Base-by-base conservation (phyloP, 23 tunicate species). In the Phallusia fumigata region DNA sequence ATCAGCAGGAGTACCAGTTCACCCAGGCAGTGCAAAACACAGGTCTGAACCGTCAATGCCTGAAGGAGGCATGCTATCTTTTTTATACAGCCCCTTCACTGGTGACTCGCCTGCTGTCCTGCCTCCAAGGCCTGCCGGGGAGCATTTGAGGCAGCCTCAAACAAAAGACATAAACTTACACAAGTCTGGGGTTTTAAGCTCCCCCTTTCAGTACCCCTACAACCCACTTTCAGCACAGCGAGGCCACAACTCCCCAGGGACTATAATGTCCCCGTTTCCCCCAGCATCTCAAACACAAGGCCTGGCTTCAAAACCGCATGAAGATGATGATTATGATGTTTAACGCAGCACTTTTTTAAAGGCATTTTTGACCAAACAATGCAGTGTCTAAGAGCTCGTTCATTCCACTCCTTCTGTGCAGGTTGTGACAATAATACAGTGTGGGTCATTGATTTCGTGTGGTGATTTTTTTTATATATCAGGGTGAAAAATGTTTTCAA, bases 41-140 rank as follows among this genome's bases (percentile, higher is more conserved):
- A 31, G 24, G 19, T 18, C 82, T 32, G 45, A 28, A 15, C 52
- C 72, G 12, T 34, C 76, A 5, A 49, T 64, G 32, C 95, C 89
- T 13, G 74, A 78, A 65, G 95, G 88, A 19, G 85, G 95, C 32
- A 90, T 90, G 95, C 51, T 90, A 31, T 76, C 83, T 1, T 78
- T 90, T 76, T 50, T 90, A 30, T 85, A 90, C 86, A 90, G 95
- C 65, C 69, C 83, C 40, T 76, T 30, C 18, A 74, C 86, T 13
- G 83, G 79, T 8, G 88, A 85, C 28, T 35, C 44, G 8, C 44
- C 33, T 22, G 26, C 12, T 6, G 53, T 77, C 3, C 35, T 40
- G 22, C 28, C 44, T 35, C 81, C 53, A 15, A 33, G 78, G 10
- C n/a, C 78, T 10, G 44, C n/a, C 13, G n/a, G 78, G 28, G 69